phyloP scores from a whole-genome alignment of 2,797 vertebrate species.

The Lacerta agilis region DNA sequence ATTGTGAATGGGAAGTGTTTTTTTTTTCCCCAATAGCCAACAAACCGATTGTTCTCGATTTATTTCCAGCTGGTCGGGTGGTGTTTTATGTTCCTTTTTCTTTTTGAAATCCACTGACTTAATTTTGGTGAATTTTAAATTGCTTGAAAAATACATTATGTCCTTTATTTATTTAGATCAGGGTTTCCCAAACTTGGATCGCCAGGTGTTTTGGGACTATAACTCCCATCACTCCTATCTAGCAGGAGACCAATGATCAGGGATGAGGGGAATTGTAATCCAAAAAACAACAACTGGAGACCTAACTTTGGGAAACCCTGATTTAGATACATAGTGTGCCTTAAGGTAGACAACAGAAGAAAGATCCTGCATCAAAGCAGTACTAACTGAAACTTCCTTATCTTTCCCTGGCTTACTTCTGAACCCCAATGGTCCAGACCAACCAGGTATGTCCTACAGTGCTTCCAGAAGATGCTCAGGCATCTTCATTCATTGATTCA shows the following conservation, averaged over 20 bases:
- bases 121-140: not conserved
- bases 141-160: not conserved
- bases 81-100: not conserved
- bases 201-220: too few species aligned
- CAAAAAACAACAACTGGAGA: too few species aligned
- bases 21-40: not conserved
- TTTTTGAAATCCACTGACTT: not conserved
- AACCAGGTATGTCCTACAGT: not conserved
- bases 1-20: not conserved
- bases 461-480: not conserved
- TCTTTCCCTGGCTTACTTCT: not conserved
- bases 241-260: too few species aligned
- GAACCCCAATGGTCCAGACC: not conserved
- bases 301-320: not conserved
- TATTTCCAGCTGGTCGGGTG: not conserved
- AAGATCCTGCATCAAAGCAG: not conserved
- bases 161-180: not conserved
- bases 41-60: not conserved
- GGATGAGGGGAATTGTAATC: too few species aligned
- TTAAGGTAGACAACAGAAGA: not conserved
- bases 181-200: too few species aligned
- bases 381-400: not conserved
- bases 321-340: not conserved
- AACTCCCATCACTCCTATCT: too few species aligned
- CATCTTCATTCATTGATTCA: too few species aligned